These are phyloP conservation scores for Leucopternis melanops DNA, from an alignment of 2,113 vertebrate genomes.

Conservation along the genomic window DNA sequence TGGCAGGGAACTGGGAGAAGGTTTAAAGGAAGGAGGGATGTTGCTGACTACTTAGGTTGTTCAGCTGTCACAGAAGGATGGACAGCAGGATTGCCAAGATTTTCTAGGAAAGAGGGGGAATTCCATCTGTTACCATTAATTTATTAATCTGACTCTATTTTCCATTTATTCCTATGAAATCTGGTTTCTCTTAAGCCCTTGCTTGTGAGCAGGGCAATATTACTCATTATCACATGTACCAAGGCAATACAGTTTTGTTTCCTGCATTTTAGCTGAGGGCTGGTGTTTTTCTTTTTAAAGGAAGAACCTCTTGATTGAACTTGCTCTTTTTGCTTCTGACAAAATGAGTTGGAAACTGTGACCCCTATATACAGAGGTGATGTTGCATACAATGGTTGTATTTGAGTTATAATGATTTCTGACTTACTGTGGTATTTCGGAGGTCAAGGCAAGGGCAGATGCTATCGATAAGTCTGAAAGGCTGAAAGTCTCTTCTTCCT, in stretches of 20 bases:
- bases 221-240: not conserved
- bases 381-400: not conserved
- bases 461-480: slow-evolving; percentile 66
- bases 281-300: not conserved
- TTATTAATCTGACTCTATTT: not conserved
- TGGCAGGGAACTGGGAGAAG: not conserved
- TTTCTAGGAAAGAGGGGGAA: not conserved
- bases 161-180: not conserved
- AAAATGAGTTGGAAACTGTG: not conserved
- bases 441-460: slow-evolving; percentile 70
- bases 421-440: slow-evolving; percentile 56
- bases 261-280: not conserved
- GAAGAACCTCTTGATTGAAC: not conserved
- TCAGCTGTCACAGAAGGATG: not conserved
- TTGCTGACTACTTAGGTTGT: not conserved
- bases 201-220: not conserved
- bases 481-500: slow-evolving; percentile 71
- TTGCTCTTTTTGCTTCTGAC: not conserved
- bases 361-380: accelerated
- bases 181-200: not conserved
- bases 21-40: not conserved
- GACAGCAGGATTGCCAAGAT: not conserved
- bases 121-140: not conserved
- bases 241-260: not conserved
- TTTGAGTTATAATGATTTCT: not conserved